These are phyloP conservation scores for Poecile atricapillus DNA, from an alignment of 2,113 vertebrate species.

Conservation along the genomic window DNA sequence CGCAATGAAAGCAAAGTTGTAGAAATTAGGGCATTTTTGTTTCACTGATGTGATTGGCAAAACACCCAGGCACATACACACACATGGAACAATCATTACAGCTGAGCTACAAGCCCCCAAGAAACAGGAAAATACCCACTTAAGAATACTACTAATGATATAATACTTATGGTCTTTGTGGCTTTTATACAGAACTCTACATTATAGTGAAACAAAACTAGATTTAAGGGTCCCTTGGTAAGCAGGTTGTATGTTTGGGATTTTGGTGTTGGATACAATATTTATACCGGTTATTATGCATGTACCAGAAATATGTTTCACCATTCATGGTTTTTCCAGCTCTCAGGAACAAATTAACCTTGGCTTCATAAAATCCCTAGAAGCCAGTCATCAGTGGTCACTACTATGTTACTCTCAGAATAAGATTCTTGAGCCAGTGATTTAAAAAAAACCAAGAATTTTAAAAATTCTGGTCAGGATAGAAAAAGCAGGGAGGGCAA, in stretches of 20 bases:
- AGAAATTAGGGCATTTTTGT: slow-evolving; percentile 54
- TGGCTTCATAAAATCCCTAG: background rate
- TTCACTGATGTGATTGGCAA: slow-evolving; percentile 17
- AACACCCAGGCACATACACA: background rate
- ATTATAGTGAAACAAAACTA: background rate
- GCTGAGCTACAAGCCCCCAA: background rate
- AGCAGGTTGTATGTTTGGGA: background rate
- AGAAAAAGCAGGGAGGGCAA: background rate
- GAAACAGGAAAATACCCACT: slow-evolving; percentile 22
- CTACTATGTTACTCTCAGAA: background rate
- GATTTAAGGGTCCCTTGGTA: background rate
- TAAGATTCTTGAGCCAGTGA: background rate
- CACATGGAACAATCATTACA: background rate
- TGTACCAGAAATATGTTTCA: background rate
- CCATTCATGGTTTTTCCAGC: background rate
- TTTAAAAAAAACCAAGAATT: background rate
- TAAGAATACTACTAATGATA: background rate
- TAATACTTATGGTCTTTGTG: background rate
- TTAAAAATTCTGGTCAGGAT: background rate
- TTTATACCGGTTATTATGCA: background rate
- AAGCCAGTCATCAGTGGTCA: background rate
- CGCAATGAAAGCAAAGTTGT: slow-evolving; percentile 25
- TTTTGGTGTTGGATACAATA: background rate
- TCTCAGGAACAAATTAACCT: slow-evolving; percentile 14
- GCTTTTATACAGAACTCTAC: background rate